phyloP scores from a whole-genome alignment of 2,888 invertebrate species.

The Volucella zonaria region DNA sequence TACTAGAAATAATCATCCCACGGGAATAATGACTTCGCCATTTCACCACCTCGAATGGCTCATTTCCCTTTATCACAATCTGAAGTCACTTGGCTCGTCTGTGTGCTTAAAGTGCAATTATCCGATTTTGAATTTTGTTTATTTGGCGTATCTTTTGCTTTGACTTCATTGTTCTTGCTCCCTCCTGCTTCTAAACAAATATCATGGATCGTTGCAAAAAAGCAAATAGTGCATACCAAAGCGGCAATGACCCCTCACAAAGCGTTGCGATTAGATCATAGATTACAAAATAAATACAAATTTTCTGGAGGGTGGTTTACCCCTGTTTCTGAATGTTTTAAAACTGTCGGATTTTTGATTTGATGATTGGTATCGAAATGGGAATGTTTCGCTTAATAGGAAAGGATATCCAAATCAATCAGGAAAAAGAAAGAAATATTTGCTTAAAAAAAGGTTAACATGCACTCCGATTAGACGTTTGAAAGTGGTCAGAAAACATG shows the following conservation, averaged over 20 bases:
- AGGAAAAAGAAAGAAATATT: not conserved
- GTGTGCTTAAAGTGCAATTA: conserved; percentile 72
- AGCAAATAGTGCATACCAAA: conserved; percentile 2
- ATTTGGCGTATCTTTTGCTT: conserved; percentile 31
- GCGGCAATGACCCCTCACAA: conserved; percentile 37
- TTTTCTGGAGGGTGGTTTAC: conserved; percentile 41
- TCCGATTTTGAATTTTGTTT: conserved; percentile 66
- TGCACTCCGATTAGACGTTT: too few species aligned
- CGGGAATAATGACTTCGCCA: conserved; percentile 43
- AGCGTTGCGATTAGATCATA: conserved; percentile 61
- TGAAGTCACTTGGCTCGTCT: conserved; percentile 40
- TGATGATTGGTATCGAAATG: conserved; percentile 23
- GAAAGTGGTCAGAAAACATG: too few species aligned
- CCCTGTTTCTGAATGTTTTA: conserved; percentile 14
- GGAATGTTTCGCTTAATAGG: conserved; percentile 19
- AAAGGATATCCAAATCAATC: not conserved
- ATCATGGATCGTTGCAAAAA: conserved; percentile 31
- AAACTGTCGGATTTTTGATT: conserved; percentile 7
- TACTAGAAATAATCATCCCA: conserved; percentile 55
- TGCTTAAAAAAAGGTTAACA: not conserved
- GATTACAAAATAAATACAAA: conserved; percentile 69
- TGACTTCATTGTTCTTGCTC: conserved; percentile 42
- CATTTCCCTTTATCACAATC: conserved; percentile 40
- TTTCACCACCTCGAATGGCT: conserved; percentile 50
- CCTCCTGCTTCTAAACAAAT: conserved; percentile 24